Base-by-base conservation (phyloP, 2,113 vertebrate genomes). In the Clinocottus analis region DNA sequence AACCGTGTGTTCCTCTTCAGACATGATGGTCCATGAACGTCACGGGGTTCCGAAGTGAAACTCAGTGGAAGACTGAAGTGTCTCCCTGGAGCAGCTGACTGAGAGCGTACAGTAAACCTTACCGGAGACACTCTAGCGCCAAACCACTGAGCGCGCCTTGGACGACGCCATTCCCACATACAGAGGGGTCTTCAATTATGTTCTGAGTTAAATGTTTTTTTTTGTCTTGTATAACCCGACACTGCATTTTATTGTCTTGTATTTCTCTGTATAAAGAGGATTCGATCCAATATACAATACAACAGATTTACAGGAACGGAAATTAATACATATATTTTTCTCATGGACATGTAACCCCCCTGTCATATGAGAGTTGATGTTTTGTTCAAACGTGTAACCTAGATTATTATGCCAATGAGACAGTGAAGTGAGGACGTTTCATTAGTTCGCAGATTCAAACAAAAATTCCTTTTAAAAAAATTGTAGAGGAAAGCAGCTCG, bases 1-100 rank as follows among this genome's bases (percentile, higher is more conserved):
- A 75, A 96, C 96, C 90, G 93, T 94, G 62, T 92, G 90, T 39
- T 95, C 95, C 85, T 95, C 95, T 49, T 96, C 95, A 84, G 93
- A 88, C 95, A 96, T 96, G 83, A 66, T 79, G 89, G 73, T 77
- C 86, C 76, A 90, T 82, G 29, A 72, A 91, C 14, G 23, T 72
- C 41, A 45, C 27, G 5, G 4, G 17, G 16, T 2, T 3, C 9
- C 37, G 3, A 16, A 16, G 61, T n/a, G 31, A 45, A 69, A 58
- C 3, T 11, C 1, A 23, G 39, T 23, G 7, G 9, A 45, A 56
- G 10, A 64, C 10, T 43, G 19, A 47, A 66, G 16, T 21, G 31
- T 61, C 25, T n/a, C 2, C 10, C 49, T 21, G 10, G 14, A 31
- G 53, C 35, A 35, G 47, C 65, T 64, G 51, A 21, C 45, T 16